These are phyloP conservation scores for Lacerta bilineata DNA, from an alignment of 2,797 vertebrate genomes.

Conservation along the genomic window DNA sequence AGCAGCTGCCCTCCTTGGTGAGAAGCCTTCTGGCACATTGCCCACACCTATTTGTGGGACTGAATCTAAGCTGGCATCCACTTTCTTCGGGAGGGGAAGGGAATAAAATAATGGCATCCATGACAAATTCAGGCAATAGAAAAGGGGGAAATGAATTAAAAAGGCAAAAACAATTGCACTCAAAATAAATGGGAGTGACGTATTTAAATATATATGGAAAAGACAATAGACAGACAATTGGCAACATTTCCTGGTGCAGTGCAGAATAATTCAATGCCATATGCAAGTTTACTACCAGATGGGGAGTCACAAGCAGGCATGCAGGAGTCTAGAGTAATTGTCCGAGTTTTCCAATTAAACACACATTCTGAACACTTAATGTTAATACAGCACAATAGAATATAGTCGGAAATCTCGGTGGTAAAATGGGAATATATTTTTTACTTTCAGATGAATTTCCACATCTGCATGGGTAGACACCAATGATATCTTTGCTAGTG, in stretches of 20 bases:
- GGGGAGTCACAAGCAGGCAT: conserved; percentile 42
- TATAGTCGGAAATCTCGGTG: not conserved
- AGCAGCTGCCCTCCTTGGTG: conserved; percentile 64
- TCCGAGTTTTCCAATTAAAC: conserved; percentile 68
- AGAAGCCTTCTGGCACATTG: conserved; percentile 60
- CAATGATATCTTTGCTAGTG: not conserved
- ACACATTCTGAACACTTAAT: conserved; percentile 48
- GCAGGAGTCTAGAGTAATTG: conserved; percentile 24
- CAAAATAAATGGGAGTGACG: conserved; percentile 26
- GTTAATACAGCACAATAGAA: conserved; percentile 39
- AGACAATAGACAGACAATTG: conserved; percentile 2
- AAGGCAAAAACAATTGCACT: not conserved
- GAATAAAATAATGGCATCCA: conserved; percentile 25
- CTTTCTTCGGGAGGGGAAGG: not conserved
- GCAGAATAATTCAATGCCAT: conserved; percentile 9
- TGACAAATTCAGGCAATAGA: not conserved
- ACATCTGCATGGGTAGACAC: not conserved
- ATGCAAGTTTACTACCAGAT: conserved; percentile 13
- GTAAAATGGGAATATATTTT: not conserved
- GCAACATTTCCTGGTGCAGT: not conserved
- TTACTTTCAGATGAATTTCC: not conserved
- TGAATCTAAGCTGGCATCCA: conserved; percentile 47
- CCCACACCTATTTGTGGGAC: conserved; percentile 52
- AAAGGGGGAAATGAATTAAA: not conserved
- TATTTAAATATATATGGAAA: conserved; percentile 17